Evolutionary conservation across 1,140 invertebrate genomes (phyloP).

Genomic region (Philotrypesis tridentata): DNA sequence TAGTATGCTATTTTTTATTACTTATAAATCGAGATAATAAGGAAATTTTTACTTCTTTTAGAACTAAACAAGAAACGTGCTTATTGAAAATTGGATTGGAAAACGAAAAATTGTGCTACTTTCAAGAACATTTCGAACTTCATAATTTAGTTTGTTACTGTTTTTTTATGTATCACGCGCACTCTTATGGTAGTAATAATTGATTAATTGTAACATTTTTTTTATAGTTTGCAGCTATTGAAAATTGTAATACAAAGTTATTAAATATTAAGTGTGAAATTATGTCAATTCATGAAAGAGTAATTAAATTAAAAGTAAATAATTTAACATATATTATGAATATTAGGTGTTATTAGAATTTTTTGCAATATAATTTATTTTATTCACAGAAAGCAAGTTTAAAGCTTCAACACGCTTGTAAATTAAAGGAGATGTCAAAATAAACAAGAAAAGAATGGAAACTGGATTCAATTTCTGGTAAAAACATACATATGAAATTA

Average conservation of each 20-base stretch:
- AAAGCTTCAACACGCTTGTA: background rate
- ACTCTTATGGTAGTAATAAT: background rate
- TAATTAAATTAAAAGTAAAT: slow-evolving; percentile 68
- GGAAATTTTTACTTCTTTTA: slow-evolving; percentile 49
- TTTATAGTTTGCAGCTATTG: slow-evolving; percentile 62
- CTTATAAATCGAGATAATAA: no score
- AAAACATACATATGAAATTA: no score
- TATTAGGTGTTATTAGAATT: slow-evolving; percentile 58
- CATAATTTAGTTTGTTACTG: slow-evolving; percentile 56
- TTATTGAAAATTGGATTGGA: slow-evolving; percentile 67
- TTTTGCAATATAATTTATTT: background rate
- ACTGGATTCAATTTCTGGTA: no score
- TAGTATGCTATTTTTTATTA: no score
- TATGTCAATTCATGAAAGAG: slow-evolving; percentile 65
- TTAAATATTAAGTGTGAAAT: slow-evolving; percentile 68
- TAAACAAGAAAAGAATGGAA: no score
- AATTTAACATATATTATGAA: slow-evolving; percentile 18
- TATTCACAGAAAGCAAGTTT: background rate
- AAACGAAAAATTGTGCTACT: slow-evolving; percentile 66
- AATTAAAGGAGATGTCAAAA: background rate
- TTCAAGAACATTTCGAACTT: slow-evolving; percentile 63
- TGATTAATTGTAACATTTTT: slow-evolving; percentile 18
- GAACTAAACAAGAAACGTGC: slow-evolving; percentile 67
- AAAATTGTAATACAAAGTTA: slow-evolving; percentile 67
- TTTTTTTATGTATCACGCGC: background rate